These are phyloP conservation scores for Charina bottae DNA, from an alignment of 2,113 vertebrate genomes.

Conservation along the genomic window DNA sequence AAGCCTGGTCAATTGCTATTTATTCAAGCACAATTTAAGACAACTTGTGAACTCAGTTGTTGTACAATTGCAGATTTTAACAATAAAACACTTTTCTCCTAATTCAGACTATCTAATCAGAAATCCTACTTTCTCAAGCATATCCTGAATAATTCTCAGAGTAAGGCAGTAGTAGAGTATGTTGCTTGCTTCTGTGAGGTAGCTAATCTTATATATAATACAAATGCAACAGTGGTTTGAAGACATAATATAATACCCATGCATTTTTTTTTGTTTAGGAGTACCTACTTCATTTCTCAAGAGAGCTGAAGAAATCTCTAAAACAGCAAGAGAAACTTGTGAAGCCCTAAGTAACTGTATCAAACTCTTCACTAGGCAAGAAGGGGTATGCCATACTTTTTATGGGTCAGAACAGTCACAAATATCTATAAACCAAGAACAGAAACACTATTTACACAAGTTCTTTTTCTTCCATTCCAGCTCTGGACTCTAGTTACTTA, in stretches of 20 bases:
- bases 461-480: background rate
- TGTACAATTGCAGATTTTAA: too few relatives aligned
- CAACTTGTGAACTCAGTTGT: too few relatives aligned
- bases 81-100: too few relatives aligned
- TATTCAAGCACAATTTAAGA: too few relatives aligned
- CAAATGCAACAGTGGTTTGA: background rate
- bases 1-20: too few relatives aligned
- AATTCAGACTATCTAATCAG: too few relatives aligned
- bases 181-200: background rate
- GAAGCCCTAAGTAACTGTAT: constrained; percentile 83
- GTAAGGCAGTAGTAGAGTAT: background rate
- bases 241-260: background rate
- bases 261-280: constrained; percentile 69
- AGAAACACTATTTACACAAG: background rate
- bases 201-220: background rate
- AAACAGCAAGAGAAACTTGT: constrained; percentile 84
- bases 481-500: background rate
- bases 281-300: constrained; percentile 77
- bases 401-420: constrained; percentile 2
- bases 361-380: constrained; percentile 84
- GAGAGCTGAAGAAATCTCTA: constrained; percentile 84
- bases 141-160: background rate
- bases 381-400: constrained; percentile 78
- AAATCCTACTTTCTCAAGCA: background rate
- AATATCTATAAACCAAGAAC: background rate